Percentiles rank a stretch among this genome's conserved stretches.
phyloP scores from a whole-genome alignment of 2,797 vertebrate genomes.

The Sebastolobus altivelis region DNA sequence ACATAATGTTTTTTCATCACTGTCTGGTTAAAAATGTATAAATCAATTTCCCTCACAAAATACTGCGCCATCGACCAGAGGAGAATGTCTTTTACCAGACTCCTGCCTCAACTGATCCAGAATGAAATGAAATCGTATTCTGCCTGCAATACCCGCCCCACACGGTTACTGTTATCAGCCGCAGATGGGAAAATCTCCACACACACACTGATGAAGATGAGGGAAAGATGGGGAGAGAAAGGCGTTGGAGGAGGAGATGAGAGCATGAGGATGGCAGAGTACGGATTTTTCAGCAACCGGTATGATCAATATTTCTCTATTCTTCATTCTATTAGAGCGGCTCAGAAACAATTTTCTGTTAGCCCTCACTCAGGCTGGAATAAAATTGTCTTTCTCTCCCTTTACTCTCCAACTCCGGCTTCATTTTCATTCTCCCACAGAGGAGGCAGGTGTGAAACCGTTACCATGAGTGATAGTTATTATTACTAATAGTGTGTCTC shows the following conservation, averaged over 20 bases:
- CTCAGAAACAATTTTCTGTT: constrained; percentile 72
- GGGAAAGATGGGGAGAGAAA: constrained; percentile 41
- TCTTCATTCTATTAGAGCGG: constrained; percentile 65
- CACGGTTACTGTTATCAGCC: constrained; percentile 54
- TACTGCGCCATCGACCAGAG: constrained; percentile 45
- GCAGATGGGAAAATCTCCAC: constrained; percentile 39
- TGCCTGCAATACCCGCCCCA: constrained; percentile 34
- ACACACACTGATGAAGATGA: constrained; percentile 43
- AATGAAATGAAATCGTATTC: constrained; percentile 66
- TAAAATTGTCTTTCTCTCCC: constrained; percentile 46
- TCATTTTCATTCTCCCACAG: constrained; percentile 34
- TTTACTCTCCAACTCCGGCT: neutral
- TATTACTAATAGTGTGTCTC: neutral
- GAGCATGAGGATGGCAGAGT: constrained; percentile 37
- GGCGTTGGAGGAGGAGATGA: constrained; percentile 32
- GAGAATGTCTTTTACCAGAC: constrained; percentile 32
- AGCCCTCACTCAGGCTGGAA: constrained; percentile 53
- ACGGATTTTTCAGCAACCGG: constrained; percentile 56
- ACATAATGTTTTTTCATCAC: constrained; percentile 69
- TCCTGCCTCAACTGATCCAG: constrained; percentile 41
- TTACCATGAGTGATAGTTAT: constrained; percentile 28
- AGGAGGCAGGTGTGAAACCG: constrained; percentile 17
- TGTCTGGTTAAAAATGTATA: constrained; percentile 77
- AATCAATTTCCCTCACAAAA: constrained; percentile 73
- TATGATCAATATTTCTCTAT: constrained; percentile 76